Percentiles rank a stretch among this genome's conserved stretches.
Evolutionary conservation across 2,797 vertebrate genomes (phyloP).

Genomic region (Lutra lutra): DNA sequence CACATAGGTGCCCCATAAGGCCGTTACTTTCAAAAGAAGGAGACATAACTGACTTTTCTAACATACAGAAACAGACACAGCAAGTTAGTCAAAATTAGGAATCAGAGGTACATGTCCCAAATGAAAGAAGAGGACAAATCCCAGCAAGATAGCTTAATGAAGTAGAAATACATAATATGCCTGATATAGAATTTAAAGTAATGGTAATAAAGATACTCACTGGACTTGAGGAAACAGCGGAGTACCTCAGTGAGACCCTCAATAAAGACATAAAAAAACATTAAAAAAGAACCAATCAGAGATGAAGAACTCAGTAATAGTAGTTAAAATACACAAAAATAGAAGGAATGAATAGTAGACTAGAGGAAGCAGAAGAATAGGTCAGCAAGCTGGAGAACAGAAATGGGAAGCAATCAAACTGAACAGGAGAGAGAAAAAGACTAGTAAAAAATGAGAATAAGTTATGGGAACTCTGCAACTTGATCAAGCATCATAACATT

Average conservation of each 20-base stretch:
- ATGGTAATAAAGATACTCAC: background rate
- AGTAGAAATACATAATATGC: background rate
- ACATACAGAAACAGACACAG: background rate
- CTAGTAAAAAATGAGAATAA: background rate
- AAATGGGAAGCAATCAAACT: background rate
- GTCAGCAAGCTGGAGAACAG: background rate
- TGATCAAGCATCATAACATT: background rate
- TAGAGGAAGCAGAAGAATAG: background rate
- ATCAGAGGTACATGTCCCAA: background rate
- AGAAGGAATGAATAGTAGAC: background rate
- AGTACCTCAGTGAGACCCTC: background rate
- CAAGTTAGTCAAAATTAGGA: background rate
- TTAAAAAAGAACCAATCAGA: background rate
- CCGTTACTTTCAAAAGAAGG: background rate
- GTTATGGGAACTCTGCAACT: background rate
- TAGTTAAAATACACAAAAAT: background rate
- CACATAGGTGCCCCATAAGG: background rate
- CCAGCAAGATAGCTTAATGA: background rate
- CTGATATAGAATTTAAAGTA: background rate
- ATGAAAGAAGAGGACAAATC: background rate
- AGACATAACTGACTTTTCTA: background rate
- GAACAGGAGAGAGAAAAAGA: background rate
- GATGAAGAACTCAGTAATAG: background rate
- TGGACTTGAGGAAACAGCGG: background rate
- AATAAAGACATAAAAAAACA: background rate